A percentile compares a stretch with the other conserved stretches of the same genome.
Conservation (phyloP, 2,797 vertebrate species). For the Enteromius viviparus region DNA sequence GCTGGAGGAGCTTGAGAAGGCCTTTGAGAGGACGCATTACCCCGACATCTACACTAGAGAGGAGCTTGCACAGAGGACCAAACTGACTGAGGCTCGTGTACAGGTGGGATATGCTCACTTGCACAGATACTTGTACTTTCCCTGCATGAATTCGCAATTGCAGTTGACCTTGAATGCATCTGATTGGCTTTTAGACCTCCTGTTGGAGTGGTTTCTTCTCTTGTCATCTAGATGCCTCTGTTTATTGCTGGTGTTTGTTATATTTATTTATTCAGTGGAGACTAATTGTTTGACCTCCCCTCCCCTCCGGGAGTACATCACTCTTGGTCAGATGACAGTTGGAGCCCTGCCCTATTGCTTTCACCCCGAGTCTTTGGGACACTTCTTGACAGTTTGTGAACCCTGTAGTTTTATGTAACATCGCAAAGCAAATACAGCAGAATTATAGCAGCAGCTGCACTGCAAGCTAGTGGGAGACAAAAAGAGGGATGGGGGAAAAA, state of each 20-base stretch:
- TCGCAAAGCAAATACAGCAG: slow-evolving; percentile 75
- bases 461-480: slow-evolving; percentile 28
- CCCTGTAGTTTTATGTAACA: slow-evolving; percentile 69
- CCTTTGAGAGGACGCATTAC: slow-evolving; percentile 97
- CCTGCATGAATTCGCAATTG: slow-evolving; percentile 25
- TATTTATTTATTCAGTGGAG: slow-evolving; percentile 52
- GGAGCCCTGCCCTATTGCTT: slow-evolving; percentile 34
- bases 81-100: slow-evolving; percentile 94
- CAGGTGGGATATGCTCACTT: slow-evolving; percentile 80
- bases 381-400: slow-evolving; percentile 64
- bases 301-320: slow-evolving; percentile 50
- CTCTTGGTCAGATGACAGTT: slow-evolving; percentile 54
- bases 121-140: slow-evolving; percentile 33
- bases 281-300: slow-evolving; percentile 41
- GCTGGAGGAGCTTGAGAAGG: slow-evolving; percentile 98
- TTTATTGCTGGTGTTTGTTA: slow-evolving; percentile 40
- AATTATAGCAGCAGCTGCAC: slow-evolving; percentile 90
- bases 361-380: slow-evolving; percentile 17
- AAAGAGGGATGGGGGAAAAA: slow-evolving; percentile 34
- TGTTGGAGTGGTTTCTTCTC: slow-evolving; percentile 6
- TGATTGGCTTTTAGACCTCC: slow-evolving; percentile 24
- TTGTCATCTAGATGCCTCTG: slow-evolving; percentile 1
- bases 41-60: slow-evolving; percentile 98
- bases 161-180: slow-evolving; percentile 9
- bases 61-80: slow-evolving; percentile 97